Conservation (phyloP, 1,140 invertebrate species). For the Aradophagus sp. region DNA sequence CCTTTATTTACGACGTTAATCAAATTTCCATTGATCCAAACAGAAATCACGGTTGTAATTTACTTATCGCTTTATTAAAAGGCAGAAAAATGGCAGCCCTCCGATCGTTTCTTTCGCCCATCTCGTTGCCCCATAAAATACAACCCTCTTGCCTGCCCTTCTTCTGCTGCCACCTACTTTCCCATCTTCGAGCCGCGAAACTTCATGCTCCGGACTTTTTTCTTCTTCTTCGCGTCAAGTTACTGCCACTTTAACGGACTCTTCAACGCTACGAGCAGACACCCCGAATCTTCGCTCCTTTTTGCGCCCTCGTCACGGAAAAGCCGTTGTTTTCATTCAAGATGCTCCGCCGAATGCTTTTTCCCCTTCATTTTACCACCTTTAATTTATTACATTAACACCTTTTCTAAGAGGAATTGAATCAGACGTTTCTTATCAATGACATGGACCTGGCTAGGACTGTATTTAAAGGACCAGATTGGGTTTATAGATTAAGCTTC, state of each 20-base stretch:
- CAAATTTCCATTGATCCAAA: slow-evolving; percentile 28
- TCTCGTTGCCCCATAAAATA: slow-evolving; percentile 57
- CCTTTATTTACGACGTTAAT: slow-evolving; percentile 25
- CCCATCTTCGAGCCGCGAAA: slow-evolving; percentile 39
- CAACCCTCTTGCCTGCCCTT: slow-evolving; percentile 35
- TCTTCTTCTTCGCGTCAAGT: slow-evolving; percentile 59
- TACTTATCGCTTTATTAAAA: slow-evolving; percentile 22
- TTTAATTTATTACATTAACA: too few species aligned
- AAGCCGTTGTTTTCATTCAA: slow-evolving; percentile 17
- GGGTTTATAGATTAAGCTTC: too few species aligned
- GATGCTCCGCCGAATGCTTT: neutral
- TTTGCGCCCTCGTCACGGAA: slow-evolving; percentile 25
- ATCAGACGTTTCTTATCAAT: too few species aligned
- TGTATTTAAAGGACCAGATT: too few species aligned
- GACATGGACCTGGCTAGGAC: too few species aligned
- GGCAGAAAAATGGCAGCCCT: slow-evolving; percentile 7
- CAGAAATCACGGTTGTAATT: slow-evolving; percentile 9
- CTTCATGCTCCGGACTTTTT: slow-evolving; percentile 36
- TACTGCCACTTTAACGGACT: slow-evolving; percentile 71
- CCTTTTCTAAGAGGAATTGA: too few species aligned
- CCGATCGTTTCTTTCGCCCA: slow-evolving; percentile 30
- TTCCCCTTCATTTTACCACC: too few species aligned
- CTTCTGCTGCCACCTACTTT: neutral
- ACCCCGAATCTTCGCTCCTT: slow-evolving; percentile 29
- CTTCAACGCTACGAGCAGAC: slow-evolving; percentile 72